Evolutionary conservation across 1,140 invertebrate species (phyloP), one percentile per base, ranked within the genome.

Genomic region (Heliconius eleuchia): DNA sequence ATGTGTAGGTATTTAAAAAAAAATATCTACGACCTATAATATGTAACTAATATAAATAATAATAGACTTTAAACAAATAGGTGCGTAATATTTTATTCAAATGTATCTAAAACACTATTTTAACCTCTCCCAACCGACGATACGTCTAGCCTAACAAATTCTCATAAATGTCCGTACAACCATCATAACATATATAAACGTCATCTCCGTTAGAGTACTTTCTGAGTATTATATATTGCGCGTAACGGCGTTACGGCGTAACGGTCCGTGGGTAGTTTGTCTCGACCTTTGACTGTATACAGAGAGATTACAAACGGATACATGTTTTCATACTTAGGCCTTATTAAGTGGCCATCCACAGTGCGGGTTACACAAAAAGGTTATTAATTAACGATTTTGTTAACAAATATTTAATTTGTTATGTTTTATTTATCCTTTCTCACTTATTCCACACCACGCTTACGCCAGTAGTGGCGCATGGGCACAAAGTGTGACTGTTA

Each of bases 211-310:
- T 76, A 76, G 73, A 50, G 23, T 50, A 46, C 23, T 77, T 71
- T 71, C n/a, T 71, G 37, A 71, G 52, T 66, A 37, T 71, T 27
- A 37, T 19, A 71, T 76, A 80, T 71, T 72, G 37, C 70, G 60
- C 37, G 73, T 80, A 80, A 80, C 74, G 74, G 80, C 39, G 39
- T 42, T 9, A 42, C 39, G 39, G 42, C 42, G 42, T 46, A 80
- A 80, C 74, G 74, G 80, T 73, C 19, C 74, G 37, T 72, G 9
- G 52, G 73, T 57, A 70, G 50, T 81, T 71, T 71, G 76, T 74
- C 66, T n/a, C 55, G 74, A 78, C 74, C 80, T 79, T 81, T 78
- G 80, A 76, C 76, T 78, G 50, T 52, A 39, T 78, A 73, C 72
- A 13, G 27, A 30, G 60, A 66, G 23, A 66, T 66, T 66, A 66